These are phyloP conservation scores for Athripsodes cinereus DNA, from an alignment of 2,888 invertebrate species.

Conservation along the genomic window DNA sequence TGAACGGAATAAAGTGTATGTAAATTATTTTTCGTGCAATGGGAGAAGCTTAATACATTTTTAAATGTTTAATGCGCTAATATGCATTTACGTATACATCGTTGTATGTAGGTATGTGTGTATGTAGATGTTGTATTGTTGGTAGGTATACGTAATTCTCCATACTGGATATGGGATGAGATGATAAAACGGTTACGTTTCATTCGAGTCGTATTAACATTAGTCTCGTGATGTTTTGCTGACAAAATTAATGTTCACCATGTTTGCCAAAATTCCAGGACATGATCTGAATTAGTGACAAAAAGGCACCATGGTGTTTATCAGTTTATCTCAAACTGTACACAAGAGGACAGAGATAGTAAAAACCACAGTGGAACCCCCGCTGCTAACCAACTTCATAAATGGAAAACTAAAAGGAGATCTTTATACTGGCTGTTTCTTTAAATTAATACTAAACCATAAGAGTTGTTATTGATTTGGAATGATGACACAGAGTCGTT, in stretches of 20 bases:
- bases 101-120: too few species aligned
- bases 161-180: neutral
- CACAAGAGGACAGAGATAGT: neutral
- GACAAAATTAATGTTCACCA: constrained; percentile 22
- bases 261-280: constrained; percentile 21
- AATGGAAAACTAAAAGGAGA: constrained; percentile 14
- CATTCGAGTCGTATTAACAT: constrained; percentile 10
- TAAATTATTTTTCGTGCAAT: too few species aligned
- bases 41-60: too few species aligned
- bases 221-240: constrained; percentile 15
- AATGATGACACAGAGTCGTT: constrained; percentile 13
- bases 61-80: too few species aligned
- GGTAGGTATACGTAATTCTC: neutral
- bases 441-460: constrained; percentile 7
- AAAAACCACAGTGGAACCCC: constrained; percentile 19
- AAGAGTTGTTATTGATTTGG: neutral
- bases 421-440: constrained; percentile 10
- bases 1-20: too few species aligned
- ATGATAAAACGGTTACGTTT: constrained; percentile 14
- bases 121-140: neutral
- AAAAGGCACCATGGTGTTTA: constrained; percentile 24
- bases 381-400: constrained; percentile 14
- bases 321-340: constrained; percentile 22
- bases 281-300: constrained; percentile 16
- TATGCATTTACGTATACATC: too few species aligned